Evolutionary conservation across 1,140 invertebrate species (phyloP), one percentile per base, ranked within the genome.

Genomic region (Drosophila ananassae): DNA sequence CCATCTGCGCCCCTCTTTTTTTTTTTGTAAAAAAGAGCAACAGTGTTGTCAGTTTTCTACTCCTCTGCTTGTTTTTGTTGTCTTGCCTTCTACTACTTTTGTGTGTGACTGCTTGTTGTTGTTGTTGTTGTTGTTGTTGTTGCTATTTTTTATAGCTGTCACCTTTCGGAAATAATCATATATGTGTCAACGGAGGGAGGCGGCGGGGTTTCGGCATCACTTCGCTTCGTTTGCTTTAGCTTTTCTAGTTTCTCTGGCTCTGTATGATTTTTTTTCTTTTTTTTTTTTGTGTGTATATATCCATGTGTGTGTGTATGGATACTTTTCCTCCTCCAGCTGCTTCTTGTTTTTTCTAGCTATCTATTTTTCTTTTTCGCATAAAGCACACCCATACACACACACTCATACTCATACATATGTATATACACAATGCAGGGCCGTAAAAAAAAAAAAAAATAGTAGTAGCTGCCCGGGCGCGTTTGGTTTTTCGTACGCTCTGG

Each of bases 161-260:
- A 87, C 83, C 83, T 82, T 87, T 87, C 83, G 83, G 83, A 87
- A 87, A 87, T 87, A 87, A 87, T 87, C 83, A 87, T 89, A 87
- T 87, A 87, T 87, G 83, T 87, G 83, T 87, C 83, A 87, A 74
- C 68, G 72, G 76, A 78, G 69, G 44, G n/a, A 7, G 24, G 52
- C 30, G 9, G 25, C 12, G 37, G 9, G 32, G 69, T 62, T 60
- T 62, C 17, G 80, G 73, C 73, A 69, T 73, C 82, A 85, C 77
- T 85, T 85, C 74, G 82, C 82, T 81, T 85, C 82, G 82, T 81
- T 85, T 85, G 77, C 82, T 87, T 87, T 87, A 51, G 82, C 82
- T 80, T 85, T 85, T 85, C 82, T 87, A 81, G 81, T 85, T 82
- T 39, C 61, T 25, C 28, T 34, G 28, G 2, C 22, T 12, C 30